Conservation (phyloP, 1,140 invertebrate genomes). For the Aleiodes sp. region DNA sequence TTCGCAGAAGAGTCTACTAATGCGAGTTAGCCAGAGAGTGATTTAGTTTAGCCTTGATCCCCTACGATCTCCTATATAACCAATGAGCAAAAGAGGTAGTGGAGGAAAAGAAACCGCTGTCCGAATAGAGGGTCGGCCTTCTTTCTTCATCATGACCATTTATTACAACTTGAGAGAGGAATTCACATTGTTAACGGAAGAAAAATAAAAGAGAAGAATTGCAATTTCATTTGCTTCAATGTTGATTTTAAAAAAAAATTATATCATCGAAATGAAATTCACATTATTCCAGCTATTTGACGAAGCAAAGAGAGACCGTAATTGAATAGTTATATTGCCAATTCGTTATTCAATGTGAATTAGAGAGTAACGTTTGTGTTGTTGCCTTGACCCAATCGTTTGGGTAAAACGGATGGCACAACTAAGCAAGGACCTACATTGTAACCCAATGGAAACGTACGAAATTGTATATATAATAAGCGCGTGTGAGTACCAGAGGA, state of each 20-base stretch:
- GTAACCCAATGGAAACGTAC: not conserved
- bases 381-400: constrained; percentile 14
- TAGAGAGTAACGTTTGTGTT: not conserved
- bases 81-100: constrained; percentile 16
- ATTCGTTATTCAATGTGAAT: constrained; percentile 2
- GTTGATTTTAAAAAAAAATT: not conserved
- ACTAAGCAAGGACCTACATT: not conserved
- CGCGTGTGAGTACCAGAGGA: constrained; percentile 1
- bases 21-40: constrained; percentile 28
- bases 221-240: too few relatives aligned
- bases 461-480: not conserved
- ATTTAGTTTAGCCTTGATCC: constrained; percentile 25
- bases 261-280: not conserved
- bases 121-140: constrained; percentile 17
- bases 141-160: constrained; percentile 7
- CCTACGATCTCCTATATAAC: not conserved
- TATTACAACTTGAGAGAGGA: not conserved
- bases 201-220: too few relatives aligned
- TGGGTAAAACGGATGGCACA: not conserved
- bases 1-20: constrained; percentile 30
- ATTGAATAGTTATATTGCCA: not conserved
- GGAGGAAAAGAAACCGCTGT: constrained; percentile 7
- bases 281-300: not conserved
- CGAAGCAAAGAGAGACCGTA: not conserved
- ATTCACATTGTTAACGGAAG: constrained; percentile 15